Conservation (phyloP, 2,113 vertebrate genomes). For the Cynoglossus semilaevis region DNA sequence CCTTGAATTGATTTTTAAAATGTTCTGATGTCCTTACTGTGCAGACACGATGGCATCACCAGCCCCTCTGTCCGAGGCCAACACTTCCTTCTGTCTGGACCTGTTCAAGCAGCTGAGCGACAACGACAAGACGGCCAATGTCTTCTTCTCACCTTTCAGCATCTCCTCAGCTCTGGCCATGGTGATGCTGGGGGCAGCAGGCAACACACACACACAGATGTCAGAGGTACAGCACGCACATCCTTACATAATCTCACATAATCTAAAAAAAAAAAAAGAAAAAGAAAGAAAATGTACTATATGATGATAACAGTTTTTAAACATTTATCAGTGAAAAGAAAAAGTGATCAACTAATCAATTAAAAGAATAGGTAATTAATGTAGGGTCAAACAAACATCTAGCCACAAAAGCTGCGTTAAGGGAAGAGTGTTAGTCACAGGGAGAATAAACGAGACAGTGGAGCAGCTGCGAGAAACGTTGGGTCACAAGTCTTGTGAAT, state of each 20-base stretch:
- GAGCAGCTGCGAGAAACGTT: neutral
- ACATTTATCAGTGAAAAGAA: too few relatives aligned
- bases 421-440: too few relatives aligned
- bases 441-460: too few relatives aligned
- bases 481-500: neutral
- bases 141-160: constrained; percentile 84
- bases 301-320: too few relatives aligned
- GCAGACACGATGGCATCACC: constrained; percentile 57
- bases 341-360: too few relatives aligned
- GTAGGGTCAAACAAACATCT: too few relatives aligned
- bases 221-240: constrained; percentile 74
- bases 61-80: constrained; percentile 66
- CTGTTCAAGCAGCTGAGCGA: constrained; percentile 78
- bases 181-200: constrained; percentile 81
- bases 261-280: too few relatives aligned
- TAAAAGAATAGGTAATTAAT: too few relatives aligned
- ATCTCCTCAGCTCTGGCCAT: constrained; percentile 83
- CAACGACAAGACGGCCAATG: constrained; percentile 61
- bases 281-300: too few relatives aligned
- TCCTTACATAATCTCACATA: neutral
- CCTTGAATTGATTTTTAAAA: too few relatives aligned
- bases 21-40: neutral
- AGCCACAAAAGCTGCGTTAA: too few relatives aligned
- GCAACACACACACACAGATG: constrained; percentile 82
- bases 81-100: constrained; percentile 79